Evolutionary conservation across 2,113 vertebrate species (phyloP).

Genomic region (Calidris pygmaea): DNA sequence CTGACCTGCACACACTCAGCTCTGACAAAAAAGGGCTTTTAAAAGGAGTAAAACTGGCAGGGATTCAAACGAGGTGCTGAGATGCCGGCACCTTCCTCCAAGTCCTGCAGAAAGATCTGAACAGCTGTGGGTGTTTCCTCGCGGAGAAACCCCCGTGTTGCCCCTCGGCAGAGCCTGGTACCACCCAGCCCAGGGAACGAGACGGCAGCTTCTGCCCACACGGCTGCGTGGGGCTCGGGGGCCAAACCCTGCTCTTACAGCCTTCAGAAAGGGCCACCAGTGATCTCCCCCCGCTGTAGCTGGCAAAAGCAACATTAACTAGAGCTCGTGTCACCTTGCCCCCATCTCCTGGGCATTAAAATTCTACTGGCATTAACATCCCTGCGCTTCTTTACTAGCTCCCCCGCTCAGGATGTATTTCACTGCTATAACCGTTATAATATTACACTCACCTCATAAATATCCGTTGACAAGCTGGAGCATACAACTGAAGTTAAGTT

Average conservation of each 20-base stretch:
- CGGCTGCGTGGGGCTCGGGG: background rate
- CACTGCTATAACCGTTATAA: constrained; percentile 50
- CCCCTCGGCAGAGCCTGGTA: constrained; percentile 17
- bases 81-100: background rate
- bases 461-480: constrained; percentile 63
- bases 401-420: constrained; percentile 50
- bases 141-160: background rate
- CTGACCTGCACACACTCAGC: background rate
- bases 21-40: background rate
- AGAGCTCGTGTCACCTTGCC: constrained; percentile 5
- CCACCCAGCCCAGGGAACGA: background rate
- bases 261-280: background rate
- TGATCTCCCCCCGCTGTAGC: background rate
- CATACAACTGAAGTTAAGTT: constrained; percentile 54
- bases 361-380: constrained; percentile 61
- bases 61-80: background rate
- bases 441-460: constrained; percentile 65
- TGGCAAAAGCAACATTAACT: background rate
- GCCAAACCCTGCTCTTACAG: background rate
- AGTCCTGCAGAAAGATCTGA: background rate
- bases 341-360: constrained; percentile 53
- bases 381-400: constrained; percentile 40
- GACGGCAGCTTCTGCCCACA: background rate
- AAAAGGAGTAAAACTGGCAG: background rate
- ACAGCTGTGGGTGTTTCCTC: background rate